Evolutionary conservation across 1,140 invertebrate genomes (phyloP).

Genomic region (Diachasmimorpha longicaudata): DNA sequence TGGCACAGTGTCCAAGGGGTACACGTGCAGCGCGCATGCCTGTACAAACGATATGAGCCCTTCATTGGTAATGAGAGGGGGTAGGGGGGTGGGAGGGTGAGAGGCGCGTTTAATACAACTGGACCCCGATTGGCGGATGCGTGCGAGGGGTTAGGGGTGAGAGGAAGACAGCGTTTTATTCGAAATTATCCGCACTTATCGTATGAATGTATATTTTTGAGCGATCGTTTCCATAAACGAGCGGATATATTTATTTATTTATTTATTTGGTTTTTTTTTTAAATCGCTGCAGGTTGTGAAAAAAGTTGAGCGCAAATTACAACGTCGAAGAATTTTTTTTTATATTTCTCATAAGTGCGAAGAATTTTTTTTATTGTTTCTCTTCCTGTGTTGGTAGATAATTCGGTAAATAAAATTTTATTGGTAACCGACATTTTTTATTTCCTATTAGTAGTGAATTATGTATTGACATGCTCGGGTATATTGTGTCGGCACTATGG

Average conservation of each 20-base stretch:
- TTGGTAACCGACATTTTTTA: neutral
- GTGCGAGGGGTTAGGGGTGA: neutral
- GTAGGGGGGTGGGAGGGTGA: neutral
- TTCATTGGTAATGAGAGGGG: neutral
- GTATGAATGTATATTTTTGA: neutral
- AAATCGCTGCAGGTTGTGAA: too few relatives aligned
- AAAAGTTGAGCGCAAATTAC: too few relatives aligned
- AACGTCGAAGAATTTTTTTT: too few relatives aligned
- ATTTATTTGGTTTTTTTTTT: neutral
- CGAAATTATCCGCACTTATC: neutral
- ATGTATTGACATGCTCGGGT: neutral
- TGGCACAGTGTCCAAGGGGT: constrained; percentile 5
- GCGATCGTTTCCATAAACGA: neutral
- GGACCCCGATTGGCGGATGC: constrained; percentile 5
- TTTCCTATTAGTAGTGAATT: neutral
- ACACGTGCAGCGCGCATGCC: constrained; percentile 42
- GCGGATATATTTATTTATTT: neutral
- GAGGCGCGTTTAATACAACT: neutral
- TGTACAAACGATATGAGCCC: constrained; percentile 20
- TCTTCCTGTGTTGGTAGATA: too few relatives aligned
- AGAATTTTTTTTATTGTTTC: too few relatives aligned
- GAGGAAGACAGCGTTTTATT: constrained; percentile 4
- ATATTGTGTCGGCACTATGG: neutral
- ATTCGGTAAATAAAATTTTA: too few relatives aligned
- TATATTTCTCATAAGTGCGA: too few relatives aligned